A percentile compares a stretch with the other conserved stretches of the same genome.
These are phyloP conservation scores for Aporophyla nigra DNA, from an alignment of 2,888 invertebrate genomes.

Conservation along the genomic window DNA sequence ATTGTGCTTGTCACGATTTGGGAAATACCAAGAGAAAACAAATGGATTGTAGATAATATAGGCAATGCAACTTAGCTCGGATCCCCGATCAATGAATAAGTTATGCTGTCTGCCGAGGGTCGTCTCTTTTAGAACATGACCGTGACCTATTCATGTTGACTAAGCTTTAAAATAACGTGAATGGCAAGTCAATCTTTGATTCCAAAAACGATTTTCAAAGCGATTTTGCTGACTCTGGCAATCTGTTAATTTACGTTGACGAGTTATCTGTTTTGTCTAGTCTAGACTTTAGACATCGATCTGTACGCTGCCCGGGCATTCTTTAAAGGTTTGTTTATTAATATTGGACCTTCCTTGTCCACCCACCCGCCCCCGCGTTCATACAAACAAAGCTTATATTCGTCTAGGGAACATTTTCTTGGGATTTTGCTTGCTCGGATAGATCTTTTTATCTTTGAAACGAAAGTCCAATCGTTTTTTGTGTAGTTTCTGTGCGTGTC, in stretches of 20 bases:
- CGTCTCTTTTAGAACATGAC: conserved; percentile 31
- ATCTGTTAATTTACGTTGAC: conserved; percentile 18
- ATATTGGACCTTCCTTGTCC: background rate
- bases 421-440: background rate
- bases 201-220: conserved; percentile 4
- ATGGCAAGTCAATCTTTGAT: conserved; percentile 20
- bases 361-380: background rate
- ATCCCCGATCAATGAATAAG: conserved; percentile 33
- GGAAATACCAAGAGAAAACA: conserved; percentile 23
- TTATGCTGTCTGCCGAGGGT: conserved; percentile 17
- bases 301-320: conserved; percentile 3
- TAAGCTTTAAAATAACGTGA: conserved; percentile 33
- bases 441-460: conserved; percentile 15
- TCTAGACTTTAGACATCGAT: conserved; percentile 34
- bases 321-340: conserved; percentile 12
- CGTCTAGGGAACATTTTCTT: conserved; percentile 4
- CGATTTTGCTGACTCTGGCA: conserved; percentile 7
- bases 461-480: conserved; percentile 2
- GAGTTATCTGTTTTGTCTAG: conserved; percentile 32
- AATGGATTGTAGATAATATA: conserved; percentile 4
- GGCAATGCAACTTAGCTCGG: conserved; percentile 12
- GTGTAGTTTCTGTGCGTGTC: too few relatives aligned
- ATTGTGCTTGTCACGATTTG: conserved; percentile 15
- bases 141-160: conserved; percentile 34
- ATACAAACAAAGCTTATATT: conserved; percentile 19